Evolutionary conservation across 2,888 invertebrate species (phyloP).

Genomic region (Andricus curvator): DNA sequence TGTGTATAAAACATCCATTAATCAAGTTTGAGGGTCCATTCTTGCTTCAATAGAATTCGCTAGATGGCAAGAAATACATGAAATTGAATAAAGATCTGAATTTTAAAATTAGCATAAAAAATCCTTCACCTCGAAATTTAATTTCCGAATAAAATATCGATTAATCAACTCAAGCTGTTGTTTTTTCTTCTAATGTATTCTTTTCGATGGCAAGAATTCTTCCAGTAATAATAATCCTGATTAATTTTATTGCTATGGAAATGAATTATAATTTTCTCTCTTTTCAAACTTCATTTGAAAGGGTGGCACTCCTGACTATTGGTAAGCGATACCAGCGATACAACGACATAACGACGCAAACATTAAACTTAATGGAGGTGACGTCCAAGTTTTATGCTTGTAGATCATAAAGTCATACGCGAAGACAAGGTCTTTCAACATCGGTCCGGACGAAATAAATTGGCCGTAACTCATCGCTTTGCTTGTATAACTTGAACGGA

Average conservation of each 20-base stretch:
- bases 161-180: not conserved
- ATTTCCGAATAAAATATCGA: not conserved
- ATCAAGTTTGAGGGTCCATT: not conserved
- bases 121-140: not conserved
- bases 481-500: constrained; percentile 27
- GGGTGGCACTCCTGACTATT: not conserved
- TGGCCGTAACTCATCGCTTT: constrained; percentile 47
- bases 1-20: not conserved
- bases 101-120: not conserved
- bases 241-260: not conserved
- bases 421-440: constrained; percentile 48
- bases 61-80: not conserved
- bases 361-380: constrained; percentile 3
- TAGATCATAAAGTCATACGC: constrained; percentile 49
- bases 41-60: not conserved
- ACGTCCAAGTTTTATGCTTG: not conserved
- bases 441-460: constrained; percentile 48
- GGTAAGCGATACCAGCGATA: not conserved
- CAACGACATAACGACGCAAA: not conserved
- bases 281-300: not conserved
- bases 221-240: not conserved
- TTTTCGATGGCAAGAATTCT: not conserved
- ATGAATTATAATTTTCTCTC: not conserved
- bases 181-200: not conserved
- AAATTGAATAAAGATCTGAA: not conserved